Evolutionary conservation across 2,888 invertebrate species (phyloP).

Genomic region (Acanthococcus lagerstroemiae): DNA sequence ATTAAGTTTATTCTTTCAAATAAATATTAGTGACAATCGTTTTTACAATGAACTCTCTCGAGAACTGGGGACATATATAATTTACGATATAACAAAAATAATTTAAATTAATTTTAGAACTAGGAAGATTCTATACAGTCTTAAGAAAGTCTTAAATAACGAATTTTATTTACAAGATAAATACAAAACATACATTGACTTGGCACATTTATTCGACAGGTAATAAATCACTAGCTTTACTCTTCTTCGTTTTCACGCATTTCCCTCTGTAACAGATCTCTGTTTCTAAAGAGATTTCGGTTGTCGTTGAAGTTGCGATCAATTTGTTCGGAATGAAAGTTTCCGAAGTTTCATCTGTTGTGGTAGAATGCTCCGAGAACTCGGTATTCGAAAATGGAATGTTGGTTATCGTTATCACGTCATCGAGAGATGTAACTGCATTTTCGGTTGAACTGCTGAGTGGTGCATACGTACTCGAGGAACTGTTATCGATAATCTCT

Average conservation of each 20-base stretch:
- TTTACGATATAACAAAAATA: no score
- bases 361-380: slow-evolving; percentile 34
- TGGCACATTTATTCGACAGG: slow-evolving; percentile 30
- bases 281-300: slow-evolving; percentile 73
- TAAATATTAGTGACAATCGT: no score
- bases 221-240: slow-evolving; percentile 34
- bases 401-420: slow-evolving; percentile 37
- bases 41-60: no score
- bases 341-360: slow-evolving; percentile 20
- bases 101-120: slow-evolving; percentile 15
- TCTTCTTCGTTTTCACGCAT: slow-evolving; percentile 57
- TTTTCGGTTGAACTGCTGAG: slow-evolving; percentile 10
- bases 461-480: background rate
- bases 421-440: slow-evolving; percentile 13
- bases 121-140: slow-evolving; percentile 20
- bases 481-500: background rate
- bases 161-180: slow-evolving; percentile 1
- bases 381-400: slow-evolving; percentile 38
- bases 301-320: slow-evolving; percentile 66
- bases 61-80: no score
- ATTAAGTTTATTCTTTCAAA: no score
- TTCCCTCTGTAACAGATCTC: slow-evolving; percentile 80
- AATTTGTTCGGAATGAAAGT: slow-evolving; percentile 41
- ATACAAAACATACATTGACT: slow-evolving; percentile 14
- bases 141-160: slow-evolving; percentile 16